Percentiles rank a stretch among this genome's conserved stretches.
phyloP scores from a whole-genome alignment of 2,888 invertebrate genomes.

The Sphaerophoria rueppellii region DNA sequence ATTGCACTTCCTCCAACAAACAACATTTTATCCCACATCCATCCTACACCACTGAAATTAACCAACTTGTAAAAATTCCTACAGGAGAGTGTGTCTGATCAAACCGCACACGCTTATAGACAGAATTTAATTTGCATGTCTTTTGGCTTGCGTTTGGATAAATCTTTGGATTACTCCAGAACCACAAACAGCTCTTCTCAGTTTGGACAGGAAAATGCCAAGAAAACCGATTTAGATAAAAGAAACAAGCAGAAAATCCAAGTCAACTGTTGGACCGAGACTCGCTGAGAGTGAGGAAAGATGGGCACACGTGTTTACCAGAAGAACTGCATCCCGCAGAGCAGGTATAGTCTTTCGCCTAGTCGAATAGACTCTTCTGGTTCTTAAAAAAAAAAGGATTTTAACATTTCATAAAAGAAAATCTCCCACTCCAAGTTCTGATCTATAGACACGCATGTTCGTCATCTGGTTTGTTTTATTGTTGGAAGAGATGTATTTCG shows the following conservation, averaged over 20 bases:
- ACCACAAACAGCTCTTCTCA: conserved; percentile 15
- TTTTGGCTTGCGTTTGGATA: conserved; percentile 8
- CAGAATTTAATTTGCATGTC: conserved; percentile 53
- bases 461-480: conserved; percentile 56
- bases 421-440: conserved; percentile 5
- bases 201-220: conserved; percentile 37
- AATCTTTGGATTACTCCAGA: conserved; percentile 3
- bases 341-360: conserved; percentile 63
- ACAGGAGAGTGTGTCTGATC: conserved; percentile 10
- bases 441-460: conserved; percentile 35
- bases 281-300: conserved; percentile 44
- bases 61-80: background rate
- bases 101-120: conserved; percentile 8
- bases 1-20: conserved; percentile 71
- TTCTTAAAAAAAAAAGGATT: conserved; percentile 42
- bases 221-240: conserved; percentile 68
- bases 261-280: background rate
- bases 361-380: conserved; percentile 18
- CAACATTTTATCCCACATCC: conserved; percentile 52
- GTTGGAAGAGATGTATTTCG: conserved; percentile 13
- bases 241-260: conserved; percentile 12
- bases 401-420: background rate
- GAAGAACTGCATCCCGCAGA: conserved; percentile 66
- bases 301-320: conserved; percentile 71
- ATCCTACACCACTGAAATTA: conserved; percentile 15